A percentile compares a stretch with the other conserved stretches of the same genome.
phyloP scores from a whole-genome alignment of 2,113 vertebrate genomes.

The Eidolon helvum region DNA sequence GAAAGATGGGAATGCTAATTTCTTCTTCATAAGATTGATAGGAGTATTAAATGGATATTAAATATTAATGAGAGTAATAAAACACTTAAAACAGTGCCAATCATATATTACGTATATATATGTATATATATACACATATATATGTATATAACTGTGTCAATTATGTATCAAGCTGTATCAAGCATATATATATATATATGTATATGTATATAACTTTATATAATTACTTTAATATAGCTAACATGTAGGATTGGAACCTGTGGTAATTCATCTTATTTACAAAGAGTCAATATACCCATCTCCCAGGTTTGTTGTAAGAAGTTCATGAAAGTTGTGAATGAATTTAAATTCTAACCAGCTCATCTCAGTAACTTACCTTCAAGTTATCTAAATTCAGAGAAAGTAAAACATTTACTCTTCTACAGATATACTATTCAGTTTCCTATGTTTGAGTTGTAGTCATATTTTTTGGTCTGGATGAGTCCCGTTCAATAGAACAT shows the following conservation, averaged over 20 bases:
- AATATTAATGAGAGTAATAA: not conserved
- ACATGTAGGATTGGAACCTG: not conserved
- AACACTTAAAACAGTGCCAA: not conserved
- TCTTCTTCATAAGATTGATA: not conserved
- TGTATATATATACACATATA: no score
- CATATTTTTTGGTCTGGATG: not conserved
- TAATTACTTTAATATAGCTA: not conserved
- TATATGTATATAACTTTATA: no score
- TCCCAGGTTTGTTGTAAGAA: not conserved
- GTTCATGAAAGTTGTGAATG: not conserved
- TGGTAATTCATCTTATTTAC: not conserved
- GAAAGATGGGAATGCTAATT: not conserved
- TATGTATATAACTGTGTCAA: no score
- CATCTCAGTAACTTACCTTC: not conserved
- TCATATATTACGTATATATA: not conserved
- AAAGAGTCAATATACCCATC: not conserved
- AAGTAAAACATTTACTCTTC: not conserved
- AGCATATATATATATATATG: no score
- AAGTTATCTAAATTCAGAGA: not conserved
- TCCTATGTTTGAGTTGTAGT: not conserved
- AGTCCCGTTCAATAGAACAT: not conserved
- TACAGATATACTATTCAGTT: not conserved
- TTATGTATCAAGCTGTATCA: no score
- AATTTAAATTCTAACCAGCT: not conserved
- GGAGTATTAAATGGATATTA: not conserved